Base-by-base conservation (phyloP, 2,797 vertebrate genomes). In the Sus cebifrons region DNA sequence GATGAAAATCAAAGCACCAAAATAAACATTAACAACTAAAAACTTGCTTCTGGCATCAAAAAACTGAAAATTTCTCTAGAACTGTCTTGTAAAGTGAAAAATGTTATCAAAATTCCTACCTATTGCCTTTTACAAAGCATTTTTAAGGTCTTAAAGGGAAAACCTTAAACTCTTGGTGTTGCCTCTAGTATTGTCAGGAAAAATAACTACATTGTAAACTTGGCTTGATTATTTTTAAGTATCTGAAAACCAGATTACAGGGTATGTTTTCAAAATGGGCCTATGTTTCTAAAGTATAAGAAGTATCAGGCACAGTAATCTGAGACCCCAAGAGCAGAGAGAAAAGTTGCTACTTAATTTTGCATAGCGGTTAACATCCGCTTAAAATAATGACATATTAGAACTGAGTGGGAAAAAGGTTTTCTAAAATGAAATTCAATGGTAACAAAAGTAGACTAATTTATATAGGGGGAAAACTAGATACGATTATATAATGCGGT, bases 381-480 rank as follows among this genome's bases (percentile, higher is more conserved):
- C 6, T 52, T 62, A 75, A 89, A 89, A 82, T 67, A 68, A 16
- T 36, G 44, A 68, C 49, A 21, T 49, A 77, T 21, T 82, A 92
- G 52, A 92, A 89, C 21, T 68, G 16, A 49, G 12, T 70, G 52
- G 27, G 49, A 13, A 36, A 86, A 83, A 79, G 6, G 17, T 83
- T 93, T 96, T 64, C 65, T 78, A 74, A 87, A 86, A 86, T 25
- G 81, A 93, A 93, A 96, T 79, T 78, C 60, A 70, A 23, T 52
- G 23, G 32, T 56, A 13, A 79, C 13, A 95, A 92, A 96, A n/a
- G n/a, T 58, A 74, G 70, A 87, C 54, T 90, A 94, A 56, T 36
- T 83, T 49, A 49, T 23, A 4, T 52, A 40, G 23, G 17, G 60
- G 16, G 2, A 14, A 7, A 44, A 67, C 52, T 49, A 49, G 6